Base-by-base conservation (phyloP, 2,113 vertebrate genomes). In the Phyllostomus hastatus region DNA sequence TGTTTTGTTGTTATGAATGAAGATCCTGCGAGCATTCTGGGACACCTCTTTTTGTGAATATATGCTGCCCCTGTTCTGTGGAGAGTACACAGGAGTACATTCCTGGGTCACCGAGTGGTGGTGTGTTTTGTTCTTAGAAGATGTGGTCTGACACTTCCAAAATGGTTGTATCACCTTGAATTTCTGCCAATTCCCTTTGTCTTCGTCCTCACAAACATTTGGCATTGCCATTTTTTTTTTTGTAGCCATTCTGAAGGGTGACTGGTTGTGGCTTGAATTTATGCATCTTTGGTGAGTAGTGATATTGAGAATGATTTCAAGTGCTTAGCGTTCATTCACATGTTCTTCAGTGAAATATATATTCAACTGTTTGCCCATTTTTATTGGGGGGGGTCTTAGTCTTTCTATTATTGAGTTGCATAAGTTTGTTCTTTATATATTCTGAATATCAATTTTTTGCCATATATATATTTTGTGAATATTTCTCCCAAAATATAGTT, bases 111-210 rank as follows among this genome's bases (percentile, higher is more conserved):
- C 20, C 12, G 41, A 28, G 73, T 6, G 1, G 31, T 7, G 0
- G 33, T 11, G 1, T 1, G 7, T 12, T 54, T 12, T 59, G 0
- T 35, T 52, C 75, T 20, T 16, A 3, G 24, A 31, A 64, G 59
- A 10, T 43, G 1, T 6, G 54, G 12, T 43, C 46, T 35, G 43
- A 69, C 17, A 1, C 38, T 24, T 69, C 92, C 88, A 20, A 11
- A 28, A 10, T 1, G 41, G 38, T 2, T 1, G 9, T 3, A 4
- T 14, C 4, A 0, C 16, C 19, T 50, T 9, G 1, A 35, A 16
- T 46, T 22, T 48, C 48, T 20, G 35, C 19, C 50, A 0, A 0
- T 12, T 19, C 24, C 14, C 6, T 46, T 12, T 4, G 52, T 54
- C 15, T 2, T 12, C 10, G 3, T 70, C 57, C 57, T 64, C 54